phyloP scores from a whole-genome alignment of 2,888 invertebrate species.

The Syrphus vitripennis region DNA sequence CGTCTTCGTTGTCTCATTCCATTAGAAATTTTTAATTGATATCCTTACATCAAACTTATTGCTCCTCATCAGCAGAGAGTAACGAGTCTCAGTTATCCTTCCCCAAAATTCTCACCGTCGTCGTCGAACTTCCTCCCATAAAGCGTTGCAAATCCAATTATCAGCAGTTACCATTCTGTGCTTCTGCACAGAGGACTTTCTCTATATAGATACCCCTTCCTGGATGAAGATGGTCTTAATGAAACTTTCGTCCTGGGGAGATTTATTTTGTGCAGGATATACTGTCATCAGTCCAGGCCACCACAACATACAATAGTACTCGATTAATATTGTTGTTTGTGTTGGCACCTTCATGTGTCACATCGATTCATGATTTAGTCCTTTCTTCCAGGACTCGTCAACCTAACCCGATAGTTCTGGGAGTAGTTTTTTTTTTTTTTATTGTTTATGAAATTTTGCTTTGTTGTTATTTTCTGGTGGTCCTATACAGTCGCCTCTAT shows the following conservation, averaged over 20 bases:
- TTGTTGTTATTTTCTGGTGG: conserved; percentile 1
- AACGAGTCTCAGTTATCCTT: neutral
- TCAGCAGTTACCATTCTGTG: conserved; percentile 62
- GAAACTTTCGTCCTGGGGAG: conserved; percentile 40
- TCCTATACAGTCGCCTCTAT: neutral
- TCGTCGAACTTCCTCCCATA: conserved; percentile 37
- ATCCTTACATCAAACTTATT: conserved; percentile 71
- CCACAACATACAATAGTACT: conserved; percentile 20
- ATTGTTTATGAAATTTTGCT: neutral
- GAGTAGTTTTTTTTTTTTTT: neutral
- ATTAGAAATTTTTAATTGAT: conserved; percentile 67
- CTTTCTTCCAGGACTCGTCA: neutral
- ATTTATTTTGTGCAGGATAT: neutral
- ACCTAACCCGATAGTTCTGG: neutral
- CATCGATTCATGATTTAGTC: conserved; percentile 59
- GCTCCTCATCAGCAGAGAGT: conserved; percentile 31
- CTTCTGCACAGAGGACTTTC: neutral
- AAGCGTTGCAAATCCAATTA: conserved; percentile 70
- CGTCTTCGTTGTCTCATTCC: conserved; percentile 25
- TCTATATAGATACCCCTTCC: neutral
- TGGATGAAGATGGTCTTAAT: conserved; percentile 28
- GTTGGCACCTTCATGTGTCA: conserved; percentile 61
- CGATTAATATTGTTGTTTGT: conserved; percentile 24
- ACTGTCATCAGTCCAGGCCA: conserved; percentile 16
- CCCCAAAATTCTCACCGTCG: neutral